A percentile compares a stretch with the other conserved stretches of the same genome.
Conservation (phyloP, 1,140 invertebrate species). For the Ruditapes philippinarum region DNA sequence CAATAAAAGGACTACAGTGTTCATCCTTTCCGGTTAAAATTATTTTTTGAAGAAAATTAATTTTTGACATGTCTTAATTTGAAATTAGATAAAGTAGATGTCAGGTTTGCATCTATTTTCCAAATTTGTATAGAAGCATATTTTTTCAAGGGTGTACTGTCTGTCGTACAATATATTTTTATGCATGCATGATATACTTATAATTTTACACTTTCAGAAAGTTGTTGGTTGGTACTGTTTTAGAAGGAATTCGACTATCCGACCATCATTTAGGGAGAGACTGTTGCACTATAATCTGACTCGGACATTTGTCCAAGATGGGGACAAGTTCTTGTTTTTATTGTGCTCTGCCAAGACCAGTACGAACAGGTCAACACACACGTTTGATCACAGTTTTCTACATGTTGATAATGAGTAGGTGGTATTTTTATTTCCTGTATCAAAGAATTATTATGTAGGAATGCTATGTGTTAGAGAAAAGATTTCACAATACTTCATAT, state of each 20-base stretch:
- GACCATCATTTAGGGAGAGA: conserved; percentile 73
- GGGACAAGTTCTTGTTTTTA: conserved; percentile 72
- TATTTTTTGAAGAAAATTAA: too few species aligned
- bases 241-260: conserved; percentile 72
- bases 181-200: not conserved
- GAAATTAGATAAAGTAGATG: too few species aligned
- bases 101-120: too few species aligned
- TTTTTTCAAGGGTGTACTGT: too few species aligned
- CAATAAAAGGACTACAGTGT: too few species aligned
- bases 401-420: conserved; percentile 46
- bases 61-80: too few species aligned
- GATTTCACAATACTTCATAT: too few species aligned
- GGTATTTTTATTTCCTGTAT: not conserved
- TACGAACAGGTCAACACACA: conserved; percentile 70
- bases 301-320: conserved; percentile 3
- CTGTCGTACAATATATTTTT: too few species aligned
- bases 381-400: conserved; percentile 72
- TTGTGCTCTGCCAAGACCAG: conserved; percentile 64
- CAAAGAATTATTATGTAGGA: too few species aligned
- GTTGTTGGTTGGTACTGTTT: conserved; percentile 81
- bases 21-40: too few species aligned
- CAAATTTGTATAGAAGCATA: too few species aligned
- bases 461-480: too few species aligned
- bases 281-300: conserved; percentile 71
- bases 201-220: conserved; percentile 67